Conservation (phyloP, 2,888 invertebrate species). For the Stomorhina lunata region DNA sequence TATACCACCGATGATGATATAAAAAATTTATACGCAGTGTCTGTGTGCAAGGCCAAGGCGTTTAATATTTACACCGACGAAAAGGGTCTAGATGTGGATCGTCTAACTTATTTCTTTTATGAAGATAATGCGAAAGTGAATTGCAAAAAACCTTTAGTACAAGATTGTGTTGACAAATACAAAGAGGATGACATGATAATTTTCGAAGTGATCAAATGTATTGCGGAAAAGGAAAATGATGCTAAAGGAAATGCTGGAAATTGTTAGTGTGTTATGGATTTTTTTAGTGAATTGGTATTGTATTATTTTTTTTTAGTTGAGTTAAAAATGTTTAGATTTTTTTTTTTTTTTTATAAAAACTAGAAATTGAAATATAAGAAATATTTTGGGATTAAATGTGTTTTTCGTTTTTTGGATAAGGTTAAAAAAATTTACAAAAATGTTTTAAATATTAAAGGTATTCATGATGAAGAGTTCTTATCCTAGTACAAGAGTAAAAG, state of each 20-base stretch:
- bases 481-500: too few species aligned
- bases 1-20: not conserved
- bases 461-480: too few species aligned
- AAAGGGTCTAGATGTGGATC: conserved; percentile 17
- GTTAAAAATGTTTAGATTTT: too few species aligned
- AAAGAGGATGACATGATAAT: not conserved
- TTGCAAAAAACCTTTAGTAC: not conserved
- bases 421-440: too few species aligned
- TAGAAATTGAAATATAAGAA: too few species aligned
- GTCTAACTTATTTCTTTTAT: not conserved
- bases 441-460: too few species aligned
- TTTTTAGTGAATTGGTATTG: too few species aligned
- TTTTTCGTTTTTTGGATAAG: too few species aligned
- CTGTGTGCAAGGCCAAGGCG: not conserved
- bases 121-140: not conserved
- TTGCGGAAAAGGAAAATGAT: not conserved
- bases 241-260: not conserved
- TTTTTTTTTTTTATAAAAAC: too few species aligned
- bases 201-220: conserved; percentile 1
- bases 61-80: conserved; percentile 4
- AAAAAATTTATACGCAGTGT: conserved; percentile 1
- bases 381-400: too few species aligned
- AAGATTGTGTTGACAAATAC: not conserved
- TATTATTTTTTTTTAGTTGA: too few species aligned
- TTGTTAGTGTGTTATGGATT: too few species aligned